A percentile compares a stretch with the other conserved stretches of the same genome.
phyloP scores from a whole-genome alignment of 2,113 vertebrate genomes.

The Grammomys dolichurus region DNA sequence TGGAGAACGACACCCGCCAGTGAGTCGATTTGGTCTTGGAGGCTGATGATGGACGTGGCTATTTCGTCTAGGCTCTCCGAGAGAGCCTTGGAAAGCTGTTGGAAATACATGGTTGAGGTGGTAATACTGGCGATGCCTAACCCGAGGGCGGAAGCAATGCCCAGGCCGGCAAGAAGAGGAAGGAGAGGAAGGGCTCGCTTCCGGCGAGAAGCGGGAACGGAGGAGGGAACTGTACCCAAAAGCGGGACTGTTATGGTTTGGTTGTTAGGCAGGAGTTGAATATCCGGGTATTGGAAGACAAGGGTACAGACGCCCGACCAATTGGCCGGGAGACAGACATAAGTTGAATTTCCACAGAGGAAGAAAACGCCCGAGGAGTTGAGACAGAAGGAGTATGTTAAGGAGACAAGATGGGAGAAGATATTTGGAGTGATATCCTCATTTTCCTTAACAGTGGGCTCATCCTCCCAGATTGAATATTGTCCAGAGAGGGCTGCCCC shows the following conservation, averaged over 20 bases:
- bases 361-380: background rate
- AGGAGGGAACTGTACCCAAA: background rate
- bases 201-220: background rate
- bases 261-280: background rate
- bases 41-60: background rate
- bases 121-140: background rate
- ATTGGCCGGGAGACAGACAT: background rate
- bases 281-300: constrained; percentile 15
- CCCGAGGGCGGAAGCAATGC: background rate
- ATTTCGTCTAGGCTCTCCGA: background rate
- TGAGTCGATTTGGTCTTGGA: constrained; percentile 5
- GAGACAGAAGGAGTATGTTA: background rate
- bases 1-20: background rate
- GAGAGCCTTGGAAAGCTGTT: constrained; percentile 3
- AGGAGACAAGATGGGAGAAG: background rate
- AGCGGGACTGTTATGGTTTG: background rate
- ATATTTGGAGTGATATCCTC: background rate
- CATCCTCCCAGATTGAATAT: background rate
- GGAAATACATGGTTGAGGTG: background rate
- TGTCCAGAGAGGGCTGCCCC: constrained; percentile 12
- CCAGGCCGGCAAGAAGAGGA: background rate
- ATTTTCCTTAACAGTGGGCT: background rate
- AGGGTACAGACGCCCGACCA: constrained; percentile 11
- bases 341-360: background rate
- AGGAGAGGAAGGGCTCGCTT: background rate